A percentile compares a stretch with the other conserved stretches of the same genome.
These are phyloP conservation scores for Nephila pilipes DNA, from an alignment of 1,140 invertebrate genomes.

Conservation along the genomic window DNA sequence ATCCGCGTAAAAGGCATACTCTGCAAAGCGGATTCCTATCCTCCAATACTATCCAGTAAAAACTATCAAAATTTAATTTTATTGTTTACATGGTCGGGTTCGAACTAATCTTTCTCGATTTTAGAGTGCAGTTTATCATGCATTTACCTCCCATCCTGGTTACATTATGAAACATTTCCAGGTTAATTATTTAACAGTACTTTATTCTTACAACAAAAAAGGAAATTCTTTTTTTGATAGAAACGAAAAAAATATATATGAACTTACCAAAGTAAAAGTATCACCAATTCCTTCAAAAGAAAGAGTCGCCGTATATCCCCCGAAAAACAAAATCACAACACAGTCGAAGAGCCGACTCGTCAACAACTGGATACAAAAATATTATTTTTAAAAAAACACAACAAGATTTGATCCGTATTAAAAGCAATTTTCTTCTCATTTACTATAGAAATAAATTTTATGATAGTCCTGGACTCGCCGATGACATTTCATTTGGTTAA, in stretches of 20 bases:
- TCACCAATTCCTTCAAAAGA: background rate
- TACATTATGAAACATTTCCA: too few relatives aligned
- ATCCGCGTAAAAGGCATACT: too few relatives aligned
- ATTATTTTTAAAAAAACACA: background rate
- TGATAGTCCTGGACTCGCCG: conserved; percentile 9
- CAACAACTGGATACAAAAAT: background rate
- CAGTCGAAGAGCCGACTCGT: background rate
- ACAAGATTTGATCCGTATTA: background rate
- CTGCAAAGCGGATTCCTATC: too few relatives aligned
- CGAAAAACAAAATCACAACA: conserved; percentile 5
- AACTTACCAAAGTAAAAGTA: background rate
- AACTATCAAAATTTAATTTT: too few relatives aligned
- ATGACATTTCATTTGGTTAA: conserved; percentile 16
- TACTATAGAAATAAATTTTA: background rate
- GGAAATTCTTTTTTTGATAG: too few relatives aligned
- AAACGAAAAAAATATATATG: background rate
- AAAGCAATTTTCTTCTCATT: background rate
- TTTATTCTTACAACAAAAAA: too few relatives aligned
- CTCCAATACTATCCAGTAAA: too few relatives aligned
- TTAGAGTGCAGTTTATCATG: too few relatives aligned
- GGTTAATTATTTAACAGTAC: too few relatives aligned
- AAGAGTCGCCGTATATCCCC: background rate
- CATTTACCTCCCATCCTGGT: too few relatives aligned
- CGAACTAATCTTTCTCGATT: too few relatives aligned
- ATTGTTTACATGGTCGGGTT: too few relatives aligned